Conservation (phyloP, 2,888 invertebrate species). For the Agriotes lineatus region DNA sequence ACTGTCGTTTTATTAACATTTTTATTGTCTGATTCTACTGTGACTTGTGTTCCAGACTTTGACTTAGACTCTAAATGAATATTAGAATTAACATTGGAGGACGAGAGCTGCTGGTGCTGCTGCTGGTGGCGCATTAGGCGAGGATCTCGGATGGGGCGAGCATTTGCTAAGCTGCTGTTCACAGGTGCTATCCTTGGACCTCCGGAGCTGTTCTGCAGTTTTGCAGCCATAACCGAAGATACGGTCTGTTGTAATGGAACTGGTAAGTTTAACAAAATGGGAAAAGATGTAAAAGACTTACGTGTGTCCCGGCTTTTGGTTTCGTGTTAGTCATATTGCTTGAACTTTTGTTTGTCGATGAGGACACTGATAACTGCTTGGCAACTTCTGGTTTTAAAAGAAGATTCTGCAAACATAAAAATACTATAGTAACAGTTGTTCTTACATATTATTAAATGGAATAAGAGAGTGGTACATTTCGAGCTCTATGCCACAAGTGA, state of each 20-base stretch:
- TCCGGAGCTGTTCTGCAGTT: conserved; percentile 48
- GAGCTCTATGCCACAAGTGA: too few relatives aligned
- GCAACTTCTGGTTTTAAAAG: conserved; percentile 64
- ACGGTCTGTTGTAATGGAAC: conserved; percentile 2
- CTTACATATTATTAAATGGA: too few relatives aligned
- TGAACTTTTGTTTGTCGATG: conserved; percentile 19
- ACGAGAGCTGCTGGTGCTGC: conserved; percentile 51
- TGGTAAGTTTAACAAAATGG: too few relatives aligned
- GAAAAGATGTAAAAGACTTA: conserved; percentile 12
- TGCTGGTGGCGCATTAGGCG: conserved; percentile 59
- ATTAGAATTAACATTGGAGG: conserved; percentile 53
- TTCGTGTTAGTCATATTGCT: conserved; percentile 30
- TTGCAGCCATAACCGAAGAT: conserved; percentile 35
- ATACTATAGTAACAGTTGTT: too few relatives aligned
- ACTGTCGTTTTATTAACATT: conserved; percentile 64
- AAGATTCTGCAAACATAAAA: conserved; percentile 57
- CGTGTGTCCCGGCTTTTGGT: conserved; percentile 34
- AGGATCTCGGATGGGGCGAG: conserved; percentile 63
- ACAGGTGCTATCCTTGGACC: conserved; percentile 70
- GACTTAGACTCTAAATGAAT: conserved; percentile 59
- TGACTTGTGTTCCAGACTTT: conserved; percentile 53
- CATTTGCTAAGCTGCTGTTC: conserved; percentile 62
- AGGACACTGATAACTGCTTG: conserved; percentile 56
- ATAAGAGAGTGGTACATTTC: too few relatives aligned
- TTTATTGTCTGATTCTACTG: conserved; percentile 63